Evolutionary conservation across 2,797 vertebrate genomes (phyloP).

Genomic region (Pelochelys cantorii): DNA sequence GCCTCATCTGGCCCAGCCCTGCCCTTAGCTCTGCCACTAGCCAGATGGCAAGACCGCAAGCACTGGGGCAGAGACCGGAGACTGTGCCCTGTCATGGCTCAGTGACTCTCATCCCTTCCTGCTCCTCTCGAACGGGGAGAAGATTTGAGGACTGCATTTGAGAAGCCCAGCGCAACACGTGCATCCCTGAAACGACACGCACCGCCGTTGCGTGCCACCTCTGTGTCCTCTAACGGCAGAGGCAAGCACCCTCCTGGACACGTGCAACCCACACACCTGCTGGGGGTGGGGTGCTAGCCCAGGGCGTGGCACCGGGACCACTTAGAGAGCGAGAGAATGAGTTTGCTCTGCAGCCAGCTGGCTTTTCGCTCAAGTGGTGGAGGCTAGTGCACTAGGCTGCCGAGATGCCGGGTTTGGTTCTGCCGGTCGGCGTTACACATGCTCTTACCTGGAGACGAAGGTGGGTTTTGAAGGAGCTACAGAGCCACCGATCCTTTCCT

Average conservation of each 20-base stretch:
- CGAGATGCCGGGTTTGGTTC: too few relatives aligned
- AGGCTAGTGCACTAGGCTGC: too few relatives aligned
- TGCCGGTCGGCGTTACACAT: too few relatives aligned
- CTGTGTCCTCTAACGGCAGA: not conserved
- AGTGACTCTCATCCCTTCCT: not conserved
- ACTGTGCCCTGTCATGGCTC: not conserved
- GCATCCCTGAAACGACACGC: too few relatives aligned
- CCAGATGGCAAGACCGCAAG: not conserved
- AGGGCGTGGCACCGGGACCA: too few relatives aligned
- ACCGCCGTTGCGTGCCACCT: not conserved
- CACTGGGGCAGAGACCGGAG: not conserved
- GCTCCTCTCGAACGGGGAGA: not conserved
- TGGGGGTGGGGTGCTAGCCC: too few relatives aligned
- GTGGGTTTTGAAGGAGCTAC: fast-evolving
- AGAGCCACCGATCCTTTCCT: not conserved
- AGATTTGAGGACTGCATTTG: not conserved
- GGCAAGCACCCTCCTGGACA: not conserved
- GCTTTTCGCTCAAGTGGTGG: too few relatives aligned
- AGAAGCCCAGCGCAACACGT: not conserved
- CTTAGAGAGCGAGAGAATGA: too few relatives aligned
- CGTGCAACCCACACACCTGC: too few relatives aligned
- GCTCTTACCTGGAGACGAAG: not conserved
- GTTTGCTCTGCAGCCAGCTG: too few relatives aligned
- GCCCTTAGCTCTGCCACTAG: not conserved
- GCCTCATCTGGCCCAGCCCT: too few relatives aligned